These are phyloP conservation scores for Bos indicus DNA, from an alignment of 2,113 vertebrate species.

Conservation along the genomic window DNA sequence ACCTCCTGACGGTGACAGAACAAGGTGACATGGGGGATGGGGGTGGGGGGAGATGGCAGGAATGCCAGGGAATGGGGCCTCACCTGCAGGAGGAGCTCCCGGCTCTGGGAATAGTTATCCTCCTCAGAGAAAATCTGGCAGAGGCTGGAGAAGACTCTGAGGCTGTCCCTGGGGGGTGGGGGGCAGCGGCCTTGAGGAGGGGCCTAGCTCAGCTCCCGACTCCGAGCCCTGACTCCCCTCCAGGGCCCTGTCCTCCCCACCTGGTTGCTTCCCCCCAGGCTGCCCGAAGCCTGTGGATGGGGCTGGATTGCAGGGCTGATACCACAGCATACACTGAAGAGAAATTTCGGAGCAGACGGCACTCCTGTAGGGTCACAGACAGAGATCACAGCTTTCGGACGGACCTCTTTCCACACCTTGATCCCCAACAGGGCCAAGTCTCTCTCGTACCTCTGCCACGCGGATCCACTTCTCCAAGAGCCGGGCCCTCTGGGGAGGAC, in stretches of 20 bases:
- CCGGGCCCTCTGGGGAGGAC: slow-evolving; percentile 87
- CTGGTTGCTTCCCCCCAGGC: slow-evolving; percentile 92
- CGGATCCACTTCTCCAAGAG: slow-evolving; percentile 94
- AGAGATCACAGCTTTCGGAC: slow-evolving; percentile 65
- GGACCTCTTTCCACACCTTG: slow-evolving; percentile 77
- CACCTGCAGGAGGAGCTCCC: slow-evolving; percentile 84
- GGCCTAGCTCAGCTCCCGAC: background rate
- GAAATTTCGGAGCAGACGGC: slow-evolving; percentile 89
- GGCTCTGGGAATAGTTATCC: slow-evolving; percentile 92
- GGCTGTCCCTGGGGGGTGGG: slow-evolving; percentile 57
- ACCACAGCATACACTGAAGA: slow-evolving; percentile 91
- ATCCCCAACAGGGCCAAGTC: background rate
- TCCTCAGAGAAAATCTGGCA: slow-evolving; percentile 88
- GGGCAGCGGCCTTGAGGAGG: background rate
- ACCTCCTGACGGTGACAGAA: slow-evolving; percentile 52
- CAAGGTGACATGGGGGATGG: too few relatives aligned
- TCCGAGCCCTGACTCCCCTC: background rate
- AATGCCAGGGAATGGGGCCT: background rate
- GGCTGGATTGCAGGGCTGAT: slow-evolving; percentile 90
- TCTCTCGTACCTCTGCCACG: slow-evolving; percentile 86
- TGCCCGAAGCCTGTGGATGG: slow-evolving; percentile 89
- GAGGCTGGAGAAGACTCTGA: slow-evolving; percentile 68
- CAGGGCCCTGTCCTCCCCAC: slow-evolving; percentile 62
- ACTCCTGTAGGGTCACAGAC: slow-evolving; percentile 79
- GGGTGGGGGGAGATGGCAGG: too few relatives aligned